Evolutionary conservation across 2,888 invertebrate genomes (phyloP).

Genomic region (Blastobasis adustella): DNA sequence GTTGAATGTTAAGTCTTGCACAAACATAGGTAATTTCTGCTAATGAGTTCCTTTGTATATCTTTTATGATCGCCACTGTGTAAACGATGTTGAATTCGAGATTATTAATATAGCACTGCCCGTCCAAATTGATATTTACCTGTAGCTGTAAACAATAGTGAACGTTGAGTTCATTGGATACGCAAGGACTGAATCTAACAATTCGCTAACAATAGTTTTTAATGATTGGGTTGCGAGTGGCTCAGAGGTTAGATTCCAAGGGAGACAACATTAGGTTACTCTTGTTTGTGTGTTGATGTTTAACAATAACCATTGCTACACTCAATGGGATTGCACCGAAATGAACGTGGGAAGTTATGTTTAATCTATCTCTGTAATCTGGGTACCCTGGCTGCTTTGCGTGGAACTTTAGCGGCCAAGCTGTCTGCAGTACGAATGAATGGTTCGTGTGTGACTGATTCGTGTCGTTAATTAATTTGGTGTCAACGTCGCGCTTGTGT

Average conservation of each 20-base stretch:
- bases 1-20: too few relatives aligned
- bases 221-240: too few relatives aligned
- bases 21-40: too few relatives aligned
- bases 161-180: background rate
- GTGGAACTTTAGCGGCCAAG: background rate
- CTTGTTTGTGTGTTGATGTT: slow-evolving; percentile 18
- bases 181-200: background rate
- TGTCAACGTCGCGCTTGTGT: too few relatives aligned
- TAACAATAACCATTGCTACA: slow-evolving; percentile 37
- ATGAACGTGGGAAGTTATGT: slow-evolving; percentile 40
- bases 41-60: too few relatives aligned
- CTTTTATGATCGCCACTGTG: too few relatives aligned
- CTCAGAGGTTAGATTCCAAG: slow-evolving; percentile 8
- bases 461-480: background rate
- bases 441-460: slow-evolving; percentile 1
- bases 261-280: slow-evolving; percentile 14
- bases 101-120: too few relatives aligned
- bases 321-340: slow-evolving; percentile 25
- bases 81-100: too few relatives aligned
- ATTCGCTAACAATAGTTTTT: too few relatives aligned
- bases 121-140: too few relatives aligned
- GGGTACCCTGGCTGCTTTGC: background rate
- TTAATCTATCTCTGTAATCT: slow-evolving; percentile 1
- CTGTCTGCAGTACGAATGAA: slow-evolving; percentile 1
- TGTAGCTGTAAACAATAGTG: too few relatives aligned